Conservation (phyloP, 2,113 vertebrate species). For the Taurulus bubalis region DNA sequence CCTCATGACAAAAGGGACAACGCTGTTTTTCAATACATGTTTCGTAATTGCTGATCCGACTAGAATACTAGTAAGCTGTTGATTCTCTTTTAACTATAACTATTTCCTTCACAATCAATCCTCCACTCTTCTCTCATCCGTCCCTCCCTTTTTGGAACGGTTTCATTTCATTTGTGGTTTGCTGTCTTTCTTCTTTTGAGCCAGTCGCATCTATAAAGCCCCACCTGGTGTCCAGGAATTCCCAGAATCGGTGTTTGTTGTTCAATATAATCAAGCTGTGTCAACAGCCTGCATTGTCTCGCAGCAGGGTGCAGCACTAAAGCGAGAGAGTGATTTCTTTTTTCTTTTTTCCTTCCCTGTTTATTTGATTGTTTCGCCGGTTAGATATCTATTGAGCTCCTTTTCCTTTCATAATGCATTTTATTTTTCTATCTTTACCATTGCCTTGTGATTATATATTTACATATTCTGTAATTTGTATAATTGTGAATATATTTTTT, state of each 20-base stretch:
- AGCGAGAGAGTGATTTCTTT: neutral
- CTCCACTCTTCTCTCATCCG: neutral
- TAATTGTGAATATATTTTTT: neutral
- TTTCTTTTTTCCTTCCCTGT: neutral
- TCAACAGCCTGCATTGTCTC: constrained; percentile 47
- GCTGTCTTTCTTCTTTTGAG: neutral
- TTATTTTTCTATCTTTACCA: neutral
- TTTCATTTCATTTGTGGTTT: neutral
- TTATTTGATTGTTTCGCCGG: neutral
- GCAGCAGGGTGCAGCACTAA: constrained; percentile 29
- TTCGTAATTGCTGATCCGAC: neutral
- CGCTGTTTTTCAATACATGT: neutral
- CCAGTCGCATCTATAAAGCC: neutral
- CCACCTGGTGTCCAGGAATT: constrained; percentile 21
- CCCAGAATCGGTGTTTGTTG: constrained; percentile 40
- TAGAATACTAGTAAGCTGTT: neutral
- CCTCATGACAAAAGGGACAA: neutral
- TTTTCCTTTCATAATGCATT: neutral
- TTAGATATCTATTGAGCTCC: neutral
- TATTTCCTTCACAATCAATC: neutral
- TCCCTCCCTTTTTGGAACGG: neutral
- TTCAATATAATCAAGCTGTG: constrained; percentile 66
- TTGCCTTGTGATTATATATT: neutral
- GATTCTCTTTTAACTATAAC: neutral
- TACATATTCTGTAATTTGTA: neutral